A percentile compares a stretch with the other conserved stretches of the same genome.
These are phyloP conservation scores for Tragelaphus scriptus DNA, from an alignment of 2,113 vertebrate genomes.

Conservation along the genomic window DNA sequence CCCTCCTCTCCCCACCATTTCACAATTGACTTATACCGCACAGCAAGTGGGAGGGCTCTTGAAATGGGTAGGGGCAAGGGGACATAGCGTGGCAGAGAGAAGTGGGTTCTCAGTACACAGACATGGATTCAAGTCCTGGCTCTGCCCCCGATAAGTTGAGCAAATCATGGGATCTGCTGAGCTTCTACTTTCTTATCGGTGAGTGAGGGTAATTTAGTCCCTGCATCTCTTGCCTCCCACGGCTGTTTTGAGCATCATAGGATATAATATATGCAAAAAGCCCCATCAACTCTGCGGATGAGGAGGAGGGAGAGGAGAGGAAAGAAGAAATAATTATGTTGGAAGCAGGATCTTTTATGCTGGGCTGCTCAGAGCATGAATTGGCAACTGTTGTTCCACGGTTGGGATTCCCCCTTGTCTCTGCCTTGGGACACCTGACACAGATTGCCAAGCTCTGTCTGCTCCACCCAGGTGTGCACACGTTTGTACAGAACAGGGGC, in stretches of 20 bases:
- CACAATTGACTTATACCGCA: background rate
- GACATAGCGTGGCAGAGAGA: background rate
- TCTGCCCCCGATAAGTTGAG: background rate
- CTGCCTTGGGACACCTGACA: background rate
- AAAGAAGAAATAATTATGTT: background rate
- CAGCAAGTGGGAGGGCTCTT: background rate
- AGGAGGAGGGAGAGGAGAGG: background rate
- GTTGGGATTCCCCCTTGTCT: background rate
- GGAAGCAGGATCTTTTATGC: background rate
- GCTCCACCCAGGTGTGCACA: background rate
- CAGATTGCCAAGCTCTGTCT: background rate
- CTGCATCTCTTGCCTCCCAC: background rate
- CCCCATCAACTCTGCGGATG: background rate
- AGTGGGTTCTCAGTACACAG: background rate
- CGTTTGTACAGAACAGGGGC: background rate
- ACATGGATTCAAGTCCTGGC: background rate
- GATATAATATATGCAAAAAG: background rate
- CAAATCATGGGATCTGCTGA: background rate
- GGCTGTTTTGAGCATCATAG: background rate
- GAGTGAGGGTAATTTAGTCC: background rate
- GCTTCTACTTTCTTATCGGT: background rate
- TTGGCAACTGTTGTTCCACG: background rate
- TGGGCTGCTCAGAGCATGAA: background rate
- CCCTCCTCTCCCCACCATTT: rapidly evolving
- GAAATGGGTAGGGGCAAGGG: background rate